phyloP scores from a whole-genome alignment of 2,888 invertebrate species.

The Pyrgus malvae region DNA sequence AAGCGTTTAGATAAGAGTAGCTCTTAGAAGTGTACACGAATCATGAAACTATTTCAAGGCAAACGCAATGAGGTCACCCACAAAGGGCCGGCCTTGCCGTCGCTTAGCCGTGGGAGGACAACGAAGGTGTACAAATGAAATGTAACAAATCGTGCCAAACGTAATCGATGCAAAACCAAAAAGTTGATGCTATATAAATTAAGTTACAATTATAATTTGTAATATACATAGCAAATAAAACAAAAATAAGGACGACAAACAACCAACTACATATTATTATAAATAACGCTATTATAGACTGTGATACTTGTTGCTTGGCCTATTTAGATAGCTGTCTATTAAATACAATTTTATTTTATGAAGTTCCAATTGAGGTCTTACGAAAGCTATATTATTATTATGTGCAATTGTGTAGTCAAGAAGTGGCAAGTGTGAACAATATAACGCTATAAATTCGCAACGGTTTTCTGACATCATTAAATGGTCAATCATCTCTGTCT shows the following conservation, averaged over 20 bases:
- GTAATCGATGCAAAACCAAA: no score
- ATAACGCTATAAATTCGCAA: constrained; percentile 48
- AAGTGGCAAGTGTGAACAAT: constrained; percentile 14
- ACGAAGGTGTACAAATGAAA: constrained; percentile 35
- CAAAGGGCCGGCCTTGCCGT: constrained; percentile 75
- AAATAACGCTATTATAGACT: background rate
- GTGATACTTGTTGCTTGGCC: background rate
- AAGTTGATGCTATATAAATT: no score
- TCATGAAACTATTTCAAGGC: constrained; percentile 79
- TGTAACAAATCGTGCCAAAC: constrained; percentile 14
- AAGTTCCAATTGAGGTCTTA: constrained; percentile 10
- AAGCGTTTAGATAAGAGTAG: constrained; percentile 63
- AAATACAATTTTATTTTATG: constrained; percentile 20
- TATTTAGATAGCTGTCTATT: constrained; percentile 1
- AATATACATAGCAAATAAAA: background rate
- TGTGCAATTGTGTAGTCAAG: constrained; percentile 20
- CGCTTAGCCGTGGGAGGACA: constrained; percentile 62
- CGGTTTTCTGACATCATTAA: constrained; percentile 66
- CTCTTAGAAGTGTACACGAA: constrained; percentile 49
- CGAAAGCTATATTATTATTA: constrained; percentile 12
- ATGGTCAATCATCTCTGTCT: constrained; percentile 67
- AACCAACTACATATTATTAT: background rate
- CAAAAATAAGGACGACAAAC: background rate
- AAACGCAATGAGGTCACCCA: constrained; percentile 73
- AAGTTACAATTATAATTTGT: no score